Conservation (phyloP, 2,888 invertebrate species). For the Arge pagana region DNA sequence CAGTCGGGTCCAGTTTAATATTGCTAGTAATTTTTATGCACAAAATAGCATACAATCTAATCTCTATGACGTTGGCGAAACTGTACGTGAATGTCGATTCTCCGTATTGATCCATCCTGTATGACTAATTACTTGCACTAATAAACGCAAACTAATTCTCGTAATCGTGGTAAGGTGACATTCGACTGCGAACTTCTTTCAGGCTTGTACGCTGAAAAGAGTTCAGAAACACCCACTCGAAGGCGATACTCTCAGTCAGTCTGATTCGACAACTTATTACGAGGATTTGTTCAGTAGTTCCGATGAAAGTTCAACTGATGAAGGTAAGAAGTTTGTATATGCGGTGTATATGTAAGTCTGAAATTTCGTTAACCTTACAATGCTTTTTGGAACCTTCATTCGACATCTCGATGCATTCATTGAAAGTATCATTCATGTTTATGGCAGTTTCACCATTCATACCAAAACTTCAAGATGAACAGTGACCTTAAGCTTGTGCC, state of each 20-base stretch:
- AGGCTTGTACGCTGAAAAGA: constrained; percentile 81
- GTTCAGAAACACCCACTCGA: constrained; percentile 82
- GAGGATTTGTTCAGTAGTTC: constrained; percentile 92
- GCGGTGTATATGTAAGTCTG: background rate
- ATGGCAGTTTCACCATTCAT: too few relatives aligned
- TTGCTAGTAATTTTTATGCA: too few relatives aligned
- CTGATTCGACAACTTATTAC: constrained; percentile 95
- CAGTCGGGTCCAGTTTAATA: too few relatives aligned
- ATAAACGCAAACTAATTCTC: too few relatives aligned
- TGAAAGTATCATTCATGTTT: too few relatives aligned
- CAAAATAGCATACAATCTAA: background rate
- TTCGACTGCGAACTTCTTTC: constrained; percentile 27
- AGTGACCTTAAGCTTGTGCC: too few relatives aligned
- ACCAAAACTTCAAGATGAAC: too few relatives aligned
- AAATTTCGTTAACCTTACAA: constrained; percentile 3
- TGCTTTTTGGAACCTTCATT: too few relatives aligned
- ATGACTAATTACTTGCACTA: too few relatives aligned
- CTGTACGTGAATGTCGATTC: background rate
- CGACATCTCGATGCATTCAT: too few relatives aligned
- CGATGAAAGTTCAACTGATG: constrained; percentile 87
- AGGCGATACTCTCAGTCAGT: constrained; percentile 82
- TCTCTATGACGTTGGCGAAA: background rate
- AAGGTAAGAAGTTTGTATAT: constrained; percentile 66
- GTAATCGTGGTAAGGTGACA: too few relatives aligned
- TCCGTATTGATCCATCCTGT: background rate